Evolutionary conservation across 2,113 vertebrate species (phyloP), one percentile per base, ranked within the genome.

Genomic region (Thunnus maccoyii): DNA sequence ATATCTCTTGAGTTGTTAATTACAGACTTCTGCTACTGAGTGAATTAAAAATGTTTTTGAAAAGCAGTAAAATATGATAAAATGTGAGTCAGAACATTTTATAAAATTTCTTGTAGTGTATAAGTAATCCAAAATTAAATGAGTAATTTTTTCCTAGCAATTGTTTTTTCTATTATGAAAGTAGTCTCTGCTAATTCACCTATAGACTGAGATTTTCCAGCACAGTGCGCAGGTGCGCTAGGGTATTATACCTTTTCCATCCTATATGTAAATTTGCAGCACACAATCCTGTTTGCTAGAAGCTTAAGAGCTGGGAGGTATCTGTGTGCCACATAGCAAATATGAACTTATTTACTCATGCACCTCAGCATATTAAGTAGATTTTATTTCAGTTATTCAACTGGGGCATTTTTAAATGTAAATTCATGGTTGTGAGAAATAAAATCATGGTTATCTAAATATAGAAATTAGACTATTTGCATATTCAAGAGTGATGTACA

Each of bases 201-300:
- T 20, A 2, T 46, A 20, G 8, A 14, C 47, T 54, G 69, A 68
- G 41, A 20, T 61, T 58, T 72, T 22, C 4, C 4, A 18, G 52
- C 51, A 41, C 30, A 62, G 22, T 30, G 12, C 15, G 5, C 51
- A 61, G 51, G 30, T 70, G 57, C 50, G 60, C 27, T 67, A n/a
- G 13, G 67, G 54, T 56, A 11, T 80, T 56, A 52, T 63, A 30
- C 57, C 14, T 50, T 58, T 70, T 72, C 65, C 55, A 82, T 72
- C 62, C 71, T 47, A 32, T 71, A 88, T 85, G 85, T 78, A 54
- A 80, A 89, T 92, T 57, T 61, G 52, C 55, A 70, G 76, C 48
- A n/a, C 72, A 79, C 72, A 76, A 76, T 88, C 55, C 70, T 92
- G 83, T 90, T 89, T 90, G 79, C 76, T 2, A 16, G 51, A 67